phyloP scores from a whole-genome alignment of 2,888 invertebrate genomes.

The Terebella lapidaria region DNA sequence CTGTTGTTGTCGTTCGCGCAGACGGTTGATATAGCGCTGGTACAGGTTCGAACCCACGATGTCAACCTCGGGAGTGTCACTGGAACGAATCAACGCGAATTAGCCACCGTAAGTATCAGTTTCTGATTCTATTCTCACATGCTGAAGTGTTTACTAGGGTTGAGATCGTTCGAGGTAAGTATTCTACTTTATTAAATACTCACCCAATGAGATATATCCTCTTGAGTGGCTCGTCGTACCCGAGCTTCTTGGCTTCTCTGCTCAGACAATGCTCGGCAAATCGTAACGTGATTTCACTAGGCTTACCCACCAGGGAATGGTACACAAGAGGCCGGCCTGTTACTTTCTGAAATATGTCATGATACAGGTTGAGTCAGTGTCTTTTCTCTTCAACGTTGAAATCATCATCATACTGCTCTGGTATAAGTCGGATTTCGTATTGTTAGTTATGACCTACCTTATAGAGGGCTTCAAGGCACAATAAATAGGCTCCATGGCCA shows the following conservation, averaged over 20 bases:
- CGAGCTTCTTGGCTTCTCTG: conserved; percentile 42
- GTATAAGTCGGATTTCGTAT: neutral
- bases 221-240: conserved; percentile 39
- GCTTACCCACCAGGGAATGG: conserved; percentile 49
- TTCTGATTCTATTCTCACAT: no score
- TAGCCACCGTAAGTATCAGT: neutral
- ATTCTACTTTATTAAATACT: no score
- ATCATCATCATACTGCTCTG: no score
- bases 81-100: conserved; percentile 24
- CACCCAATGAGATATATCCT: conserved; percentile 52
- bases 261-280: conserved; percentile 50
- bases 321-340: conserved; percentile 47
- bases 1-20: conserved; percentile 23
- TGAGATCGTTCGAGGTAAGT: no score
- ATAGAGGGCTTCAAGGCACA: conserved; percentile 50
- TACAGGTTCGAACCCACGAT: conserved; percentile 52
- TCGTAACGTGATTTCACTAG: conserved; percentile 50
- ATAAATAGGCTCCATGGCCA: conserved; percentile 52
- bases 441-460: conserved; percentile 31
- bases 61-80: conserved; percentile 51
- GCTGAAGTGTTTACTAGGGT: no score
- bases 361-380: no score
- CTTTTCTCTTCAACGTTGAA: no score
- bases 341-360: conserved; percentile 40
- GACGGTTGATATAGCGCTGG: conserved; percentile 38